Conservation (phyloP, 2,113 vertebrate genomes). For the Chitala chitala region DNA sequence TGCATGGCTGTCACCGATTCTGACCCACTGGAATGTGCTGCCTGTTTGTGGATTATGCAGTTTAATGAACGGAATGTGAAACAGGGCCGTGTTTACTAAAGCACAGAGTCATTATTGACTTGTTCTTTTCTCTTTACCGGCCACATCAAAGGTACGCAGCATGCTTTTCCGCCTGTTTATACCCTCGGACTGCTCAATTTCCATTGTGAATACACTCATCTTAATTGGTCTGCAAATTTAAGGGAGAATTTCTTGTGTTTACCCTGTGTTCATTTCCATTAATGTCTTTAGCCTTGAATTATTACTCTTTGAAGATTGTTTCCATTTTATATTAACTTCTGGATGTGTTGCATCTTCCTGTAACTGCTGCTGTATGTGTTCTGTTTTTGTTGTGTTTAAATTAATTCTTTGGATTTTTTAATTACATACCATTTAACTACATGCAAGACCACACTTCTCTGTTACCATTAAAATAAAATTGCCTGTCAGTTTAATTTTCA, state of each 20-base stretch:
- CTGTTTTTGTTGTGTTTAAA: constrained; percentile 2
- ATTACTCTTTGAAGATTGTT: not conserved
- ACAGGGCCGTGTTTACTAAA: constrained; percentile 49
- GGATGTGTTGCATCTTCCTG: not conserved
- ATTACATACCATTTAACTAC: not conserved
- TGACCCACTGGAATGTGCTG: constrained; percentile 55
- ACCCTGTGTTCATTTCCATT: not conserved
- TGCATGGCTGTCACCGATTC: constrained; percentile 54
- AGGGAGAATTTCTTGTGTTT: not conserved
- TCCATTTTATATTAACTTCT: not conserved
- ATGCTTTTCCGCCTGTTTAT: constrained; percentile 19
- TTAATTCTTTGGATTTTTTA: not conserved
- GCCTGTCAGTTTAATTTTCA: not conserved
- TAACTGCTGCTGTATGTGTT: constrained; percentile 5
- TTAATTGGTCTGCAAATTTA: not conserved
- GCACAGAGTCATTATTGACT: constrained; percentile 47
- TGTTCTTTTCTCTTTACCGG: constrained; percentile 41
- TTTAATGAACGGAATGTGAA: constrained; percentile 61
- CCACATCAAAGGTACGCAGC: constrained; percentile 59
- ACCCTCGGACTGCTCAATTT: not conserved
- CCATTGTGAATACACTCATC: not conserved
- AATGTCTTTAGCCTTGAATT: not conserved
- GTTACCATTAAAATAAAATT: not conserved
- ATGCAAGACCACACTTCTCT: not conserved
- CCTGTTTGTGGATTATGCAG: constrained; percentile 63